Percentiles rank a stretch among this genome's conserved stretches.
These are phyloP conservation scores for Gymnodraco acuticeps DNA, from an alignment of 2,797 vertebrate species.

Conservation along the genomic window DNA sequence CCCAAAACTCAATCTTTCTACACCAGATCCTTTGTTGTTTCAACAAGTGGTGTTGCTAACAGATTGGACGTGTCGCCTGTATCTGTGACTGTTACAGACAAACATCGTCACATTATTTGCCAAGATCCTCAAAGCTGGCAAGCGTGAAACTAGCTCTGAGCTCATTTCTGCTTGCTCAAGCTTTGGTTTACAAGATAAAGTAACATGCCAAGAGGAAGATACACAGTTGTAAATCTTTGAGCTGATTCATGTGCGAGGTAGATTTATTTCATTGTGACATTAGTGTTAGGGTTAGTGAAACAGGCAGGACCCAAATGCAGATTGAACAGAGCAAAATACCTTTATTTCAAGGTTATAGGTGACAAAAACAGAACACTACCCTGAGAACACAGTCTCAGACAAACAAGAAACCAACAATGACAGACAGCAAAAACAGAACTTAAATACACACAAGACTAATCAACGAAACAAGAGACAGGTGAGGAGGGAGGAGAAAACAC, in stretches of 20 bases:
- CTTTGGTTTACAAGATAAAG: constrained; percentile 52
- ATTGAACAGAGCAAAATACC: too few species aligned
- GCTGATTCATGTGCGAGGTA: constrained; percentile 37
- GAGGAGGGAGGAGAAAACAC: too few species aligned
- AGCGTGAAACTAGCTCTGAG: constrained; percentile 37
- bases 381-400: too few species aligned
- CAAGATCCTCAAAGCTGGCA: constrained; percentile 45
- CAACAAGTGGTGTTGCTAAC: constrained; percentile 51
- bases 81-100: constrained; percentile 25
- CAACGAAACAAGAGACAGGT: too few species aligned
- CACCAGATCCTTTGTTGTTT: constrained; percentile 35
- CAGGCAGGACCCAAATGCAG: too few species aligned
- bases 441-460: too few species aligned
- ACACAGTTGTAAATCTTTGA: constrained; percentile 16
- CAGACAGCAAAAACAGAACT: too few species aligned
- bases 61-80: constrained; percentile 44
- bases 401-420: too few species aligned
- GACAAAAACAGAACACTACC: too few species aligned
- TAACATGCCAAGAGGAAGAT: constrained; percentile 56
- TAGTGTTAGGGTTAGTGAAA: too few species aligned
- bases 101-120: constrained; percentile 50
- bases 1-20: constrained; percentile 2
- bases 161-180: constrained; percentile 42
- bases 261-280: constrained; percentile 4
- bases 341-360: too few species aligned